Evolutionary conservation across 2,797 vertebrate genomes (phyloP), one percentile per base, ranked within the genome.

Genomic region (Tenualosa thibaudeaui): DNA sequence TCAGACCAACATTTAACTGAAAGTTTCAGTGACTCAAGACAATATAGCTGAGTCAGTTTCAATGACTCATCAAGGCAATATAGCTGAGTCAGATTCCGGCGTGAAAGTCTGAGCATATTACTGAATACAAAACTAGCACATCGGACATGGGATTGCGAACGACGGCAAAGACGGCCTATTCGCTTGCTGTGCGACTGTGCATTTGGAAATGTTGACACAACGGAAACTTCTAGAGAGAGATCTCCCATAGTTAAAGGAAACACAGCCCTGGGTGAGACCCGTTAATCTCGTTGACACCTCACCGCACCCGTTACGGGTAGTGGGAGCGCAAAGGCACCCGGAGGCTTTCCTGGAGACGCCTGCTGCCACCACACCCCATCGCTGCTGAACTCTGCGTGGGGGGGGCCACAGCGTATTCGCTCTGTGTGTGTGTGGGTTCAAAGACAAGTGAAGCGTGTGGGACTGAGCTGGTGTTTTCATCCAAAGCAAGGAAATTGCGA

Each of bases 41-140:
- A 40, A 3, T 40, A 15, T 17, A 17, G 31, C 68, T 13, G 68
- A 71, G 68, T 71, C 68, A 71, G 4, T 5, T 49, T 49, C 46
- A 31, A 31, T 31, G 31, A 31, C 31, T 31, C 31, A 31, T 78
- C 40, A 37, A 71, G 12, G 15, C 26, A 40, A 3, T 40, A 15
- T 17, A 17, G 31, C 68, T 13, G 68, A 71, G 68, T 71, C 68
- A 71, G 31, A 1, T 19, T 46, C 40, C 40, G 40, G 17, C 43
- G 5, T 46, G 15, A 43, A 22, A 22, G 17, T 19, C 15, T 19
- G 68, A 1, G 40, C 5, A 17, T 65, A 65, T 75, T 37, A 75
- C 68, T 37, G 71, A 78, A 46, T 78, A 17, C 71, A 78, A 46
- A 75, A 75, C 68, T 75, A 75, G 37, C 68, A 40, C 31, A 75